Evolutionary conservation across 2,888 invertebrate species (phyloP).

Genomic region (Subacronicta megacephala): DNA sequence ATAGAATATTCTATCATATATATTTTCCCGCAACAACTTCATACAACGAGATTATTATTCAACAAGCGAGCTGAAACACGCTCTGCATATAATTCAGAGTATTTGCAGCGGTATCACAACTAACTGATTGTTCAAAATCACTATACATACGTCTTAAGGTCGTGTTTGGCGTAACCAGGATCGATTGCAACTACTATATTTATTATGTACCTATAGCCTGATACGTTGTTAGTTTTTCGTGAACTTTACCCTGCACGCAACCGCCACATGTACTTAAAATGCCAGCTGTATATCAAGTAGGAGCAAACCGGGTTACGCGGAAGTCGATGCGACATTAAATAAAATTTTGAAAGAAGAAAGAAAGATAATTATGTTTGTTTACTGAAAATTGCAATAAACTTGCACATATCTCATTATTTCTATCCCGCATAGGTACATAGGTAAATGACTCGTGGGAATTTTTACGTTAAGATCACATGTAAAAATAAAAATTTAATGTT

Average conservation of each 20-base stretch:
- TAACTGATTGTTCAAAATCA: constrained; percentile 67
- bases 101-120: constrained; percentile 63
- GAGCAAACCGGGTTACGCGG: constrained; percentile 17
- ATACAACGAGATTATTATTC: constrained; percentile 60
- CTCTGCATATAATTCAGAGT: constrained; percentile 63
- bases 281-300: constrained; percentile 37
- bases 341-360: too few relatives aligned
- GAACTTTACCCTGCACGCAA: constrained; percentile 48
- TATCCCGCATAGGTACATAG: too few relatives aligned
- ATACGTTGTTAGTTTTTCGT: constrained; percentile 43
- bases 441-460: too few relatives aligned
- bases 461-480: too few relatives aligned
- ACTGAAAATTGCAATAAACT: too few relatives aligned
- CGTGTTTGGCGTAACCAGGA: constrained; percentile 45
- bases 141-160: constrained; percentile 44
- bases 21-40: constrained; percentile 15
- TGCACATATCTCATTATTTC: too few relatives aligned
- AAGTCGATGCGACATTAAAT: constrained; percentile 16
- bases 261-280: constrained; percentile 41
- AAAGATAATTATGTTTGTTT: too few relatives aligned
- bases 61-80: constrained; percentile 49
- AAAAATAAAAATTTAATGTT: too few relatives aligned
- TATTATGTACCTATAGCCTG: constrained; percentile 46
- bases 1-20: too few relatives aligned
- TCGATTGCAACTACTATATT: constrained; percentile 28